A percentile compares a stretch with the other conserved stretches of the same genome.
Evolutionary conservation across 1,140 invertebrate species (phyloP).

Genomic region (Bombus ignitus): DNA sequence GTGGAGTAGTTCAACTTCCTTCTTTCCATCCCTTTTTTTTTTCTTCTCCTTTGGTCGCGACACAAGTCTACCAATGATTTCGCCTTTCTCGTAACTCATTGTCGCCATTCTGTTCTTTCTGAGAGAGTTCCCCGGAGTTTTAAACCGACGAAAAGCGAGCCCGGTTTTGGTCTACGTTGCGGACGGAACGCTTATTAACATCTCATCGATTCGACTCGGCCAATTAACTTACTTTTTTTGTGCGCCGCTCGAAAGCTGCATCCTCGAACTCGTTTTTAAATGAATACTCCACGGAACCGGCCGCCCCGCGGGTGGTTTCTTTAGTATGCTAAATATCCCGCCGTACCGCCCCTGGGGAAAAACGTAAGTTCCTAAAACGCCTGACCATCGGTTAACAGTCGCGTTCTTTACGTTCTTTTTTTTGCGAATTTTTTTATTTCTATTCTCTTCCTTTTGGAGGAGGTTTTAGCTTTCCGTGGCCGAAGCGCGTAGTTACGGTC

Average conservation of each 20-base stretch:
- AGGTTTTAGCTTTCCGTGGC: background rate
- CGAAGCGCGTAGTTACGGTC: conserved; percentile 16
- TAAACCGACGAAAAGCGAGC: background rate
- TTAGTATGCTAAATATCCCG: conserved; percentile 78
- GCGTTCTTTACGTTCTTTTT: background rate
- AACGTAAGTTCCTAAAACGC: conserved; percentile 41
- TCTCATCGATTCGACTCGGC: conserved; percentile 58
- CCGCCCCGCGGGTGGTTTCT: conserved; percentile 67
- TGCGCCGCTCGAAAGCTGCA: conserved; percentile 23
- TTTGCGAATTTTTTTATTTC: background rate
- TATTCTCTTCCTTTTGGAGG: background rate
- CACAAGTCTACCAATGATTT: conserved; percentile 45
- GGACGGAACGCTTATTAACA: conserved; percentile 41
- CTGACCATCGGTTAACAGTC: conserved; percentile 43
- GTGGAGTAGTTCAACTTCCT: conserved; percentile 33
- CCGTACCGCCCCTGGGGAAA: conserved; percentile 48
- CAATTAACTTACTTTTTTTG: conserved; percentile 58
- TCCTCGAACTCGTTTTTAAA: conserved; percentile 51
- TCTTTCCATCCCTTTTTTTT: background rate
- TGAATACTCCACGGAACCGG: conserved; percentile 57
- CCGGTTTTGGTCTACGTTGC: background rate
- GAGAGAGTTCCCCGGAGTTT: background rate
- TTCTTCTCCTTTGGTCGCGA: background rate
- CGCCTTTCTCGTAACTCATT: conserved; percentile 26
- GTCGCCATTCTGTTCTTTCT: conserved; percentile 12